A percentile compares a stretch with the other conserved stretches of the same genome.
Evolutionary conservation across 1,140 invertebrate species (phyloP).

Genomic region (Drosophila chauvacae): DNA sequence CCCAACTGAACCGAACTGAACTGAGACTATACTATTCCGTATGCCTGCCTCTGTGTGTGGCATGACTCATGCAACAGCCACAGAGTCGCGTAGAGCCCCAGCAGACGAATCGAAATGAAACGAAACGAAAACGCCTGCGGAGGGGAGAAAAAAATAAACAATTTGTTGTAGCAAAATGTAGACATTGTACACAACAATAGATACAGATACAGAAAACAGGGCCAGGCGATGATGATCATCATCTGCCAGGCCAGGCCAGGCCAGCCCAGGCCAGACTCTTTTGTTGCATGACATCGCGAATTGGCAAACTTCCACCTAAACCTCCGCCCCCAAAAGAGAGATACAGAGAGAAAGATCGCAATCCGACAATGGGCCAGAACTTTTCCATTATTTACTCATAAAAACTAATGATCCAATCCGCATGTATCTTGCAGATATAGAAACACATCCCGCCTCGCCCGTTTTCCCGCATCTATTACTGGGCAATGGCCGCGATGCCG

Average conservation of each 20-base stretch:
- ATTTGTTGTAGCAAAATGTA: slow-evolving; percentile 82
- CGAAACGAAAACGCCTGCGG: slow-evolving; percentile 54
- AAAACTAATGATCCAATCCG: slow-evolving; percentile 56
- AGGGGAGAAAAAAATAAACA: slow-evolving; percentile 57
- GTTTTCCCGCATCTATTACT: slow-evolving; percentile 95
- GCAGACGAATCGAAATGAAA: slow-evolving; percentile 70
- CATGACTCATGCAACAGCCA: slow-evolving; percentile 79
- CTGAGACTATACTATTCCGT: slow-evolving; percentile 46
- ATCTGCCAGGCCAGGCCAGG: slow-evolving; percentile 23
- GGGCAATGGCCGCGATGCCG: slow-evolving; percentile 93
- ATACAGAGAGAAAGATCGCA: slow-evolving; percentile 28
- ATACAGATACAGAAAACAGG: slow-evolving; percentile 65
- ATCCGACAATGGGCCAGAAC: slow-evolving; percentile 49
- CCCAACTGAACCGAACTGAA: slow-evolving; percentile 77
- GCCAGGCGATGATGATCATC: slow-evolving; percentile 24
- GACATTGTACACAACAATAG: slow-evolving; percentile 58
- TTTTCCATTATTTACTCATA: slow-evolving; percentile 58
- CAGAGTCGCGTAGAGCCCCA: slow-evolving; percentile 33
- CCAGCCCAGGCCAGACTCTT: slow-evolving; percentile 55
- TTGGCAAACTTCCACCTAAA: slow-evolving; percentile 56
- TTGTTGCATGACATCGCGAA: slow-evolving; percentile 80
- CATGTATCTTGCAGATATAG: slow-evolving; percentile 87
- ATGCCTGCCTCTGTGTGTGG: slow-evolving; percentile 53
- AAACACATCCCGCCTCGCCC: slow-evolving; percentile 91
- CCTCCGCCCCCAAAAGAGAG: not conserved